Evolutionary conservation across 2,113 vertebrate genomes (phyloP), one percentile per base, ranked within the genome.

Genomic region (Dasypus novemcinctus): DNA sequence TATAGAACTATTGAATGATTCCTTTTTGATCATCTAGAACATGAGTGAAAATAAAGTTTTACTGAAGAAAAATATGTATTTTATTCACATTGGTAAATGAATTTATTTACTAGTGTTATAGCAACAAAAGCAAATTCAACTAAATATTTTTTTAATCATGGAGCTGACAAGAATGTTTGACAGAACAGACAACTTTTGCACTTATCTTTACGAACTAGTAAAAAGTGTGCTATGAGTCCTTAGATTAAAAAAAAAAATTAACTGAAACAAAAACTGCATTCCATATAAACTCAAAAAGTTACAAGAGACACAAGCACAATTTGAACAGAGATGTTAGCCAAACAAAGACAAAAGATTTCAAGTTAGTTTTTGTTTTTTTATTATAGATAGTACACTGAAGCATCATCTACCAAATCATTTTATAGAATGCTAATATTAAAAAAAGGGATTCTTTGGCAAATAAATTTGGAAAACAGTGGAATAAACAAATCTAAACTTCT

Each of bases 1-100:
- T 93, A 59, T 61, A 94, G 46, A 49, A 38, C 13, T 87, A 12
- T 5, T 96, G 71, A 84, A 64, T 29, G 25, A 72, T 17, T 97
- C 93, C 52, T 91, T 82, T 64, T 2, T 84, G 84, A 91, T 61
- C 87, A 41, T 78, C 4, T 33, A 72, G 63, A 69, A 81, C 38
- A 68, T 36, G 85, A 57, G 21, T 27, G 57, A 86, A 15, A 86
- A 84, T 27, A 82, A 93, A 33, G 49, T 29, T 75, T 83, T 90
- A 9, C 11, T 59, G 63, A 74, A 7, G 25, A 87, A 33, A 36
- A 91, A 31, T 64, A 64, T 86, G 17, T 52, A 49, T 94, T 83
- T 83, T 75, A 1, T 80, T 27, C 11, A 68, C 36, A 33, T 64
- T 66, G 15, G 33, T 13, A 33, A 66, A 31, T 66, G 33, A 33